Evolutionary conservation across 2,797 vertebrate species (phyloP), one percentile per base, ranked within the genome.

Genomic region (Lacerta bilineata): DNA sequence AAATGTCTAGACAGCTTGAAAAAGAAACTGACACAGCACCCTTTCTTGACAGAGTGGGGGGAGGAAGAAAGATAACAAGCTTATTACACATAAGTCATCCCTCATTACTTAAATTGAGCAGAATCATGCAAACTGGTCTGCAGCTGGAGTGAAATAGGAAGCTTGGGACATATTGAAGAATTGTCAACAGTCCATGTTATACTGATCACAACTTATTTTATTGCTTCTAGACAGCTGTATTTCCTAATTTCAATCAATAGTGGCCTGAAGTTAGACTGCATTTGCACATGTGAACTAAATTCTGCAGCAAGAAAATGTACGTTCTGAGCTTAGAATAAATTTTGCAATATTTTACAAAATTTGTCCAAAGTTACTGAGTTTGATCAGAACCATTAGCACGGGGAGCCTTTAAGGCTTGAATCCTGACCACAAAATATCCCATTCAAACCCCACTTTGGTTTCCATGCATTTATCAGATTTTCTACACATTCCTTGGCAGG

Each of bases 91-190:
- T 1, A 84, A 81, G 84, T 84, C 1, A 1, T 71, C 89, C 78
- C 83, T 85, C 85, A 80, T 90, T 93, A 83, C 89, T 90, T 80
- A n/a, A 78, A 76, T 82, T 86, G 90, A 80, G 41, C 0, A 0
- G 85, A 81, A 90, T 91, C 81, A 79, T 55, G 80, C 90, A 88
- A 93, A 85, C 75, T 88, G 83, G 90, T 84, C 83, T 76, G 64
- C 50, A 41, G 61, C 61, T 64, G 61, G 61, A 64, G 61, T 64
- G 20, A 18, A 64, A 23, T 23, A 13, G 50, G 50, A 55, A 55
- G 50, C 50, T 13, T n/a, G 87, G 88, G 82, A 69, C 18, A 23
- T 55, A 55, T 55, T 55, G 18, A 64, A 64, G 61, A 68, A 46
- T 76, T 3, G 15, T 89, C 87, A 87, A 90, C 80, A 87, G 69